Conservation (phyloP, 2,888 invertebrate genomes). For the Synergus gifuensis region DNA sequence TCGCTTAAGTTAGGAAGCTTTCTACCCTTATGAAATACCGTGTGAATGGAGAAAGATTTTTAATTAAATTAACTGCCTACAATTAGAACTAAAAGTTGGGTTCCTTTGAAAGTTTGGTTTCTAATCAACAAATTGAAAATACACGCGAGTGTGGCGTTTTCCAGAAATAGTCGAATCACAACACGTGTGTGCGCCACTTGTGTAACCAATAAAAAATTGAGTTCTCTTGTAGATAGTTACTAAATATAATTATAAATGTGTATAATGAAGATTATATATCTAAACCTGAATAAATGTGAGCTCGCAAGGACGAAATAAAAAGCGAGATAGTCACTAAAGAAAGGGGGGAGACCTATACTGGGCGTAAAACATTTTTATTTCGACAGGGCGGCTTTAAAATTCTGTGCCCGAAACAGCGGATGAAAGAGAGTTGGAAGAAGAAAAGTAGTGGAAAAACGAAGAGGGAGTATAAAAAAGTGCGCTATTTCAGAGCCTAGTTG, state of each 20-base stretch:
- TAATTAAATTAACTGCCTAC: neutral
- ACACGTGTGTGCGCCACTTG: too few species aligned
- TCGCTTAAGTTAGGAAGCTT: slow-evolving; percentile 15
- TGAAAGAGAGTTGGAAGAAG: slow-evolving; percentile 48
- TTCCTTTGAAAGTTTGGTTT: neutral
- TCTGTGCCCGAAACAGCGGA: slow-evolving; percentile 62
- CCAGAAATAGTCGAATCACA: too few species aligned
- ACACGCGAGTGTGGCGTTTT: too few species aligned
- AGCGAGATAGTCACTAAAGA: slow-evolving; percentile 29
- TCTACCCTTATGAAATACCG: neutral
- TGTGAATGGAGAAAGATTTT: slow-evolving; percentile 7
- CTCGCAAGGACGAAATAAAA: neutral
- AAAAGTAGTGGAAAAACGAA: slow-evolving; percentile 55
- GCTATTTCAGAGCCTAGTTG: slow-evolving; percentile 54
- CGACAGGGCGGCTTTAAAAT: slow-evolving; percentile 69
- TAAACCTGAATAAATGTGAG: slow-evolving; percentile 14
- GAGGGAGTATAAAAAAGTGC: slow-evolving; percentile 55
- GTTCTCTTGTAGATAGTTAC: too few species aligned
- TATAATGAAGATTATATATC: neutral
- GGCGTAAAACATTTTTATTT: slow-evolving; percentile 73
- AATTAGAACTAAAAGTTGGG: neutral
- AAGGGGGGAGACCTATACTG: slow-evolving; percentile 24
- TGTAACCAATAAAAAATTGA: too few species aligned
- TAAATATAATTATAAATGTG: neutral
- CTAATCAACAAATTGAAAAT: neutral